phyloP scores from a whole-genome alignment of 2,888 invertebrate species.

The Glaucopsyche alexis region DNA sequence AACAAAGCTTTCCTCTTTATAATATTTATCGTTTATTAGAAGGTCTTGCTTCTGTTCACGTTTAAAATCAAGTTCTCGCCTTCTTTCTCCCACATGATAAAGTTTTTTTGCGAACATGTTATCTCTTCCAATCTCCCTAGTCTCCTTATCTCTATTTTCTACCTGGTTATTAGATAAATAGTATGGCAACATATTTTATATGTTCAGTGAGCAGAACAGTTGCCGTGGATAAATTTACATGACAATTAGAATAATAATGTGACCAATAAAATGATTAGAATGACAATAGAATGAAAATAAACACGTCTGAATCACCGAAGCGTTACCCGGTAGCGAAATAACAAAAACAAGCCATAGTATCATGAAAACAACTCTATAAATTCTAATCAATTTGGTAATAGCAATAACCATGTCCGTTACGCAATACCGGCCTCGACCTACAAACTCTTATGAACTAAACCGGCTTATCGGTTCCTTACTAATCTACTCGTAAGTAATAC shows the following conservation, averaged over 20 bases:
- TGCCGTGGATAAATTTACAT: conserved; percentile 5
- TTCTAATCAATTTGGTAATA: conserved; percentile 30
- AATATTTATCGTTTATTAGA: no score
- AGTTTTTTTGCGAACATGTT: no score
- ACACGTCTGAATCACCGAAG: background rate
- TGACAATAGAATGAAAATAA: background rate
- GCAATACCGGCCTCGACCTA: conserved; percentile 30
- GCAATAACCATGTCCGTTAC: conserved; percentile 6
- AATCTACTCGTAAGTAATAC: background rate
- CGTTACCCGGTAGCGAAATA: background rate
- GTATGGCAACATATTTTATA: background rate
- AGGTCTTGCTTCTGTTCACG: no score
- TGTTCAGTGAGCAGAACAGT: background rate
- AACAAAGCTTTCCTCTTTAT: no score
- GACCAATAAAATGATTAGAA: conserved; percentile 10
- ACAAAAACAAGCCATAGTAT: conserved; percentile 19
- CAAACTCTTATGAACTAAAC: conserved; percentile 25
- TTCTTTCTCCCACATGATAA: no score
- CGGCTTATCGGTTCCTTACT: conserved; percentile 8
- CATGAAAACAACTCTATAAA: conserved; percentile 30
- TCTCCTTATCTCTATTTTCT: background rate
- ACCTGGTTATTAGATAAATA: background rate
- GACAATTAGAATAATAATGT: conserved; percentile 5
- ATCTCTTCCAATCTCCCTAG: no score
- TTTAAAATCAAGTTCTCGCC: no score